These are phyloP conservation scores for Lophura nycthemera DNA, from an alignment of 2,113 vertebrate genomes.

Conservation along the genomic window DNA sequence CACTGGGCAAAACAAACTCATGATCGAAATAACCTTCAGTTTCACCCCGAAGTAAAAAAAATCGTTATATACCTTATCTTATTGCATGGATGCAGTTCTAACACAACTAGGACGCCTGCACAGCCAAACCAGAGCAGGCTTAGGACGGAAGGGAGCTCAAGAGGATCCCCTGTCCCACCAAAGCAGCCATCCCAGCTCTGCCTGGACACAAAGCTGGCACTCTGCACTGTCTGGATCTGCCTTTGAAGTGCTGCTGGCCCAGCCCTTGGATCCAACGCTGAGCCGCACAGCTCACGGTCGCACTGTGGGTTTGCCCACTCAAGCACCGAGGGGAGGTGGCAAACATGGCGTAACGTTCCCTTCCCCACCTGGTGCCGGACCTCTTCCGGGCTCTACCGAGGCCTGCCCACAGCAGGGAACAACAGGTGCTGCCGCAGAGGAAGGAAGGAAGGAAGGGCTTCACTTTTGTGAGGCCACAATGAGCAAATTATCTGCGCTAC, in stretches of 20 bases:
- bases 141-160: not conserved
- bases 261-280: not conserved
- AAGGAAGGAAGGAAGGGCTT: not conserved
- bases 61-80: rapidly evolving
- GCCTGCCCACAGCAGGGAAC: not conserved
- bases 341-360: rapidly evolving
- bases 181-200: not conserved
- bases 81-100: not conserved
- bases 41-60: not conserved
- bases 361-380: rapidly evolving
- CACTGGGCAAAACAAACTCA: not conserved
- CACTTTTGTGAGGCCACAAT: not conserved
- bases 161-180: not conserved
- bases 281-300: not conserved
- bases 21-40: not conserved
- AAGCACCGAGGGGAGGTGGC: not conserved
- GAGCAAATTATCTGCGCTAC: not conserved
- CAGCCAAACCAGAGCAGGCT: not conserved
- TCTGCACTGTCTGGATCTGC: not conserved
- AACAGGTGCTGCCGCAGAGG: not conserved
- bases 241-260: not conserved
- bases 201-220: not conserved
- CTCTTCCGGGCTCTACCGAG: rapidly evolving
- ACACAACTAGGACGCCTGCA: not conserved
- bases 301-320: rapidly evolving